Percentiles rank a stretch among this genome's conserved stretches.
phyloP scores from a whole-genome alignment of 2,888 invertebrate species.

The Lithophane socia region DNA sequence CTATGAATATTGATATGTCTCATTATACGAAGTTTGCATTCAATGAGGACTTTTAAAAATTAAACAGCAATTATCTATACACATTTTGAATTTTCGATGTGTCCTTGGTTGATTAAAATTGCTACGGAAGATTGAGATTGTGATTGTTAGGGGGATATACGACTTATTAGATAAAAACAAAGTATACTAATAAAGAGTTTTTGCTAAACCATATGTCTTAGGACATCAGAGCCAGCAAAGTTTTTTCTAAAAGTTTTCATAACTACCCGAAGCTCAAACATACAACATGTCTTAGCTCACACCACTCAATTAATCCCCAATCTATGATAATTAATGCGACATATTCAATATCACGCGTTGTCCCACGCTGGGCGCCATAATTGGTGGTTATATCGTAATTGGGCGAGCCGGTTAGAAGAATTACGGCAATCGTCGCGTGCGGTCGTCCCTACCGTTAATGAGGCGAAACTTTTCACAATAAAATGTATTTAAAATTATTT shows the following conservation, averaged over 20 bases:
- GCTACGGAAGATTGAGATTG: too few relatives aligned
- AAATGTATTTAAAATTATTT: slow-evolving; percentile 34
- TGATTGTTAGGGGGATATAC: not conserved
- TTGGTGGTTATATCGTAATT: slow-evolving; percentile 77
- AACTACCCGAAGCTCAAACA: not conserved
- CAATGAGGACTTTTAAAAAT: slow-evolving; percentile 46
- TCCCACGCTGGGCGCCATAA: slow-evolving; percentile 77
- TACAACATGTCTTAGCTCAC: slow-evolving; percentile 34
- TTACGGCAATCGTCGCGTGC: slow-evolving; percentile 64
- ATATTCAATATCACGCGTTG: slow-evolving; percentile 76
- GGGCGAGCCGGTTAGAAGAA: slow-evolving; percentile 67
- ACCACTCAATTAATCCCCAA: slow-evolving; percentile 40
- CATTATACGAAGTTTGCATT: slow-evolving; percentile 70
- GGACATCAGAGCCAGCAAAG: not conserved
- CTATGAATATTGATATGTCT: slow-evolving; percentile 81
- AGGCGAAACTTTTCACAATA: slow-evolving; percentile 56
- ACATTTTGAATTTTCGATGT: not conserved
- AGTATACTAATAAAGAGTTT: not conserved
- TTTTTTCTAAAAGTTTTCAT: not conserved
- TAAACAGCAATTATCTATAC: slow-evolving; percentile 30
- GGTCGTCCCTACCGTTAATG: slow-evolving; percentile 65
- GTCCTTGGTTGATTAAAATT: not conserved
- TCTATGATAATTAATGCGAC: slow-evolving; percentile 50
- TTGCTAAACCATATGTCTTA: too few relatives aligned
- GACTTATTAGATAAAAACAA: too few relatives aligned